These are phyloP conservation scores for Planococcus citri DNA, from an alignment of 1,140 invertebrate species.

Conservation along the genomic window DNA sequence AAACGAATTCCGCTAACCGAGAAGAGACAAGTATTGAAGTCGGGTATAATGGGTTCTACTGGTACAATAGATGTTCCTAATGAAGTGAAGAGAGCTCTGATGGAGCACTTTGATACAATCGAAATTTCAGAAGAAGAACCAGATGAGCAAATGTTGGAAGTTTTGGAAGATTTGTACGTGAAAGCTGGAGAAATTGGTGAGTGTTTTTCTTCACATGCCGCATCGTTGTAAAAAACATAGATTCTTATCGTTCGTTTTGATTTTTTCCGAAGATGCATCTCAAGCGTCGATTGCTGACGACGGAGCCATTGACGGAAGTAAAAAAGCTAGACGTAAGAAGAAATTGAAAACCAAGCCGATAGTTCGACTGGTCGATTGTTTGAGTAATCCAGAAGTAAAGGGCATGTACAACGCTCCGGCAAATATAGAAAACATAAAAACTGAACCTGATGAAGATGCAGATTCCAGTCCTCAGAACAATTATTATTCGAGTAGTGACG, in stretches of 20 bases:
- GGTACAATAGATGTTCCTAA: constrained; percentile 36
- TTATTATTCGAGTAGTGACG: background rate
- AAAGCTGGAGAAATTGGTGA: constrained; percentile 66
- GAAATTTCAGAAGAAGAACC: constrained; percentile 31
- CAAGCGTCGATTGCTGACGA: background rate
- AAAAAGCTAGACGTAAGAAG: constrained; percentile 8
- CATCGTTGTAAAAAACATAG: too few relatives aligned
- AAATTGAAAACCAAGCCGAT: constrained; percentile 6
- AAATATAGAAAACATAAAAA: background rate
- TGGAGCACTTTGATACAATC: constrained; percentile 31
- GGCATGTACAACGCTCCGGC: background rate
- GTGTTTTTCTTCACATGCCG: constrained; percentile 14
- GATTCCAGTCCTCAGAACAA: background rate
- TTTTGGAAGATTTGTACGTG: constrained; percentile 64
- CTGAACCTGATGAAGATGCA: background rate
- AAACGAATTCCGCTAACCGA: constrained; percentile 42
- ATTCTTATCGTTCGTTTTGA: background rate
- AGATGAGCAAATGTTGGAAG: constrained; percentile 60
- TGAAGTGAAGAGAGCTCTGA: constrained; percentile 38
- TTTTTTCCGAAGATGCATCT: background rate
- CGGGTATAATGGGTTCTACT: constrained; percentile 17
- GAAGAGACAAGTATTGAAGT: constrained; percentile 33
- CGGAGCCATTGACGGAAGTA: background rate
- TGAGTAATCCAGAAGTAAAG: background rate
- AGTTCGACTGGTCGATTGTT: background rate